Base-by-base conservation (phyloP, 2,888 invertebrate species). In the Parochlus steinenii region DNA sequence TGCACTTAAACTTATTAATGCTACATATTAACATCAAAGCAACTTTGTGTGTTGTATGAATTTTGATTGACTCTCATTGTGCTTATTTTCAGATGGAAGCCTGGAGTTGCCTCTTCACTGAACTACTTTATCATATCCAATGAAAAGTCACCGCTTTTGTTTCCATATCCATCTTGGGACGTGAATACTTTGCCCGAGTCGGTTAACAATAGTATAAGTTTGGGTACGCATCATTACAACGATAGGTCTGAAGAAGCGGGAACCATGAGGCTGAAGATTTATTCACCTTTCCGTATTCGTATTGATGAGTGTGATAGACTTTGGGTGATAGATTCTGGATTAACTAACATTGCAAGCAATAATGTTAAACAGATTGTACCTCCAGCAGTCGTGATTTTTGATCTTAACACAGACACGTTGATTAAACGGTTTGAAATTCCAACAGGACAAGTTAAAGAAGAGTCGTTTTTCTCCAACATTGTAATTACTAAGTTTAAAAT, bases 311-410 rank as follows among this genome's bases (percentile, higher is more conserved):
- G 85, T 47, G 80, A 81, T 51, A 67, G 85, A 28, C 64, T 85
- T 6, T 85, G 85, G 83, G 74, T 80, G 5, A 66, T 85, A 56
- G 83, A 85, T 50, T 74, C 79, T 1, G 85, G 82, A 35, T 55
- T 80, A 23, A 72, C 75, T 26, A 78, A 82, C 50, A 77, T 82
- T 54, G 58, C 71, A 33, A 80, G 80, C 50, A n/a, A n/a, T n/a
- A 57, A 61, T 43, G 61, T 64, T 23, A 71, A 71, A 43, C 74
- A 64, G 62, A 64, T 67, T 12, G 61, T 67, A 2, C 70, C 69
- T 3, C 70, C 74, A 6, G 68, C 75, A 1, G 63, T 81, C 26
- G 68, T 73, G 2, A 67, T 79, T 37, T 79, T 72, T 46, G 81
- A 83, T 49, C 58, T 85, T 38, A 79, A 76, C 42, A 82, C 78